Conservation (phyloP, 2,888 invertebrate species). For the Eilema griseolum region DNA sequence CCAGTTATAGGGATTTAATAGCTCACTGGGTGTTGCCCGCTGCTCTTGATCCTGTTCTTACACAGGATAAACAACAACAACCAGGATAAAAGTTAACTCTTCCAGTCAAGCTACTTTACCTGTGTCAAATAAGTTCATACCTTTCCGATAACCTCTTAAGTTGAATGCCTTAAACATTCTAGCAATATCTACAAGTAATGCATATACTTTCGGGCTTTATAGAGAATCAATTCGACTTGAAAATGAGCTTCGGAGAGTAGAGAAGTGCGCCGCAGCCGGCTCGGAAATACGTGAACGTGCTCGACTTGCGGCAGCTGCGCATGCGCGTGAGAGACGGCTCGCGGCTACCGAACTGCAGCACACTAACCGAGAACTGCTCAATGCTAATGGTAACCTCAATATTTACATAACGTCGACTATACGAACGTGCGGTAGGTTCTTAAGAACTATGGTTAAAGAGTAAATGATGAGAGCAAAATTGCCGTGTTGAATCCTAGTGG, state of each 20-base stretch:
- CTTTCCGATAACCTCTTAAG: background rate
- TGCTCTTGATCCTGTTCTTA: no score
- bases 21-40: no score
- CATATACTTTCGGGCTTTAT: background rate
- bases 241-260: conserved; percentile 73
- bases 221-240: conserved; percentile 75
- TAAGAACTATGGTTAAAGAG: background rate
- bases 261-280: conserved; percentile 73
- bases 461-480: background rate
- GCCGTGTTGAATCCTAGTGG: no score
- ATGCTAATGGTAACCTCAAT: conserved; percentile 66
- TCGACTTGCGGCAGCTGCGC: conserved; percentile 78
- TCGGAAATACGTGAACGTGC: conserved; percentile 77
- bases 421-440: background rate
- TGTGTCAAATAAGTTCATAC: no score
- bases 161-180: background rate
- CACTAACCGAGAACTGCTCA: conserved; percentile 64
- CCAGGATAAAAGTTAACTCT: no score
- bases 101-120: no score
- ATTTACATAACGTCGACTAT: background rate
- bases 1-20: no score
- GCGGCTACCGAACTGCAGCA: conserved; percentile 72
- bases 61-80: no score
- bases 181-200: background rate
- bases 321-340: conserved; percentile 76